Percentiles rank a stretch among this genome's conserved stretches.
Evolutionary conservation across 2,113 vertebrate genomes (phyloP).

Genomic region (Steatornis caripensis): DNA sequence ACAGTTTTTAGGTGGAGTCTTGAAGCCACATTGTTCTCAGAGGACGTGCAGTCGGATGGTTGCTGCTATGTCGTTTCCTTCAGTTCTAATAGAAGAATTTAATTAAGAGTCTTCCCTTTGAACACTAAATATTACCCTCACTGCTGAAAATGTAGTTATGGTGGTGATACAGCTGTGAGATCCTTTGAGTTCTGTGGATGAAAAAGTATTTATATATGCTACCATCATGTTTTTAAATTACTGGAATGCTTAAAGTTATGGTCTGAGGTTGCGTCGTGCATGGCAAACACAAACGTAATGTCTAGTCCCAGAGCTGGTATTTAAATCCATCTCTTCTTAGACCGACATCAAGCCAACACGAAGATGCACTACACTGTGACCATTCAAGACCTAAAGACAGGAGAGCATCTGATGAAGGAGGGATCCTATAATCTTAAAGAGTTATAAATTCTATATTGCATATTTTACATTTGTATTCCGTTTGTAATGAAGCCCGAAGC

Average conservation of each 20-base stretch:
- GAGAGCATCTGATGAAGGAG: not conserved
- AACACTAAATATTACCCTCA: not conserved
- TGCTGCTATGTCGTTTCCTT: not conserved
- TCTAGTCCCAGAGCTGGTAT: not conserved
- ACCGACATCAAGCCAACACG: not conserved
- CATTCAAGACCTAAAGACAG: not conserved
- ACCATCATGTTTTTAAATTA: not conserved
- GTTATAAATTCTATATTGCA: not conserved
- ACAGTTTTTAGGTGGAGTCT: not conserved
- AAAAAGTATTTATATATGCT: not conserved
- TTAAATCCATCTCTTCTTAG: not conserved
- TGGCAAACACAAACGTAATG: not conserved
- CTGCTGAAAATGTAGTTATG: not conserved
- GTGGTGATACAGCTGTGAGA: not conserved
- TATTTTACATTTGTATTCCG: not conserved
- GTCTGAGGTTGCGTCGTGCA: not conserved
- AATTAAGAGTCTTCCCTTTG: not conserved
- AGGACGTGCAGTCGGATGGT: not conserved
- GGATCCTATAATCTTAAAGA: not conserved
- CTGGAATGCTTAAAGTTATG: not conserved
- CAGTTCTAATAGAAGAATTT: not conserved
- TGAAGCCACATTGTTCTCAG: not conserved
- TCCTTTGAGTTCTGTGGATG: not conserved
- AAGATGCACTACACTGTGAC: not conserved
- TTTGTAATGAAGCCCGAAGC: not conserved